Evolutionary conservation across 1,140 invertebrate species (phyloP).

Genomic region (Megalonaias nervosa): DNA sequence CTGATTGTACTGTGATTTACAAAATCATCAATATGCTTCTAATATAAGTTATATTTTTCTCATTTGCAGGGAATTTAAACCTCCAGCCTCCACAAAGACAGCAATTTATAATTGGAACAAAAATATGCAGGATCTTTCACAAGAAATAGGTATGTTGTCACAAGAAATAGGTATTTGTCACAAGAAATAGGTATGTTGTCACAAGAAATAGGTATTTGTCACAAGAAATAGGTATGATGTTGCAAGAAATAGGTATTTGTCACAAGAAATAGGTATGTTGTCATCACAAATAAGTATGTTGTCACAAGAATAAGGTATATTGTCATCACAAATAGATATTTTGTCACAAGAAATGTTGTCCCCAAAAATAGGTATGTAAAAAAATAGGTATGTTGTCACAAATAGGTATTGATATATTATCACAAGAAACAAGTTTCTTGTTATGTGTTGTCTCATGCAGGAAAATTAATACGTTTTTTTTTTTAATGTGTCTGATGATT

Average conservation of each 20-base stretch:
- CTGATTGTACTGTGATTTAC: too few species aligned
- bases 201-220: neutral
- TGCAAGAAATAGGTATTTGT: neutral
- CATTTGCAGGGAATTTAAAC: slow-evolving; percentile 61
- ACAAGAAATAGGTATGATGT: neutral
- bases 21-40: too few species aligned
- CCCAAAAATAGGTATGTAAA: too few species aligned
- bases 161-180: too few species aligned
- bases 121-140: slow-evolving; percentile 53
- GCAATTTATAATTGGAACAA: slow-evolving; percentile 68
- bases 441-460: too few species aligned
- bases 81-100: slow-evolving; percentile 68
- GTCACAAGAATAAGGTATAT: neutral
- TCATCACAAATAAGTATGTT: neutral
- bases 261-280: neutral
- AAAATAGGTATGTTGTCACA: too few species aligned
- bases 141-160: slow-evolving; percentile 55
- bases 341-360: neutral
- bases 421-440: too few species aligned
- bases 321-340: neutral
- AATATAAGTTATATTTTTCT: too few species aligned
- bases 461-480: too few species aligned
- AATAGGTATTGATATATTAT: too few species aligned
- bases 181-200: slow-evolving; percentile 47
- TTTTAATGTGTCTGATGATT: too few species aligned